These are phyloP conservation scores for Zaprionus obscuricornis DNA, from an alignment of 2,888 invertebrate genomes.

Conservation along the genomic window DNA sequence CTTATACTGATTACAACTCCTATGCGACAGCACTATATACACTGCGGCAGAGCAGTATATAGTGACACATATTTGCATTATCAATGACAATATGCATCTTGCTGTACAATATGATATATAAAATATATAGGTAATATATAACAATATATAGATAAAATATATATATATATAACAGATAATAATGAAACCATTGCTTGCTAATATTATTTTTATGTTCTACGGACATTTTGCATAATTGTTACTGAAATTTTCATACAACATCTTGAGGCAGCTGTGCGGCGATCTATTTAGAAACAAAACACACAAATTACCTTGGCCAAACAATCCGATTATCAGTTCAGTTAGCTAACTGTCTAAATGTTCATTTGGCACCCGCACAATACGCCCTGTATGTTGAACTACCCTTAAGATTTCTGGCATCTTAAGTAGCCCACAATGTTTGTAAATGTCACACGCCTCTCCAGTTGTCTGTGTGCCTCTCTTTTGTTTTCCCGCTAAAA, in stretches of 20 bases:
- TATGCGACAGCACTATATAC: too few relatives aligned
- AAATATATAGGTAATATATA: too few relatives aligned
- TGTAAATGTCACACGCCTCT: constrained; percentile 80
- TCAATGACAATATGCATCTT: too few relatives aligned
- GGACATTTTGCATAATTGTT: constrained; percentile 48
- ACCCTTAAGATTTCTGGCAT: constrained; percentile 26
- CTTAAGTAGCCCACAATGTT: constrained; percentile 64
- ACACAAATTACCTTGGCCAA: constrained; percentile 76
- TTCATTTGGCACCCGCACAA: constrained; percentile 43
- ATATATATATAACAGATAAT: too few relatives aligned
- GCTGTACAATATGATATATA: too few relatives aligned
- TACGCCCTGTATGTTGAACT: constrained; percentile 2
- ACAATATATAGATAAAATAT: too few relatives aligned
- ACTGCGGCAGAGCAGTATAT: too few relatives aligned
- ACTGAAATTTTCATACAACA: constrained; percentile 10
- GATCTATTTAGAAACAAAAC: constrained; percentile 57
- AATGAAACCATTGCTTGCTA: too few relatives aligned
- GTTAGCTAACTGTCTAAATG: constrained; percentile 45
- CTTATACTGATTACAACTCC: too few relatives aligned
- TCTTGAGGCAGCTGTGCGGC: constrained; percentile 34
- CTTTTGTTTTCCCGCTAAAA: constrained; percentile 50
- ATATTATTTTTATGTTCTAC: too few relatives aligned
- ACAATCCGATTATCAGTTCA: constrained; percentile 76
- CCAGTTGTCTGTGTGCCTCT: constrained; percentile 51
- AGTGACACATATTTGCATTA: too few relatives aligned